Evolutionary conservation across 2,113 vertebrate genomes (phyloP).

Genomic region (Epinephelus cyanopodus): DNA sequence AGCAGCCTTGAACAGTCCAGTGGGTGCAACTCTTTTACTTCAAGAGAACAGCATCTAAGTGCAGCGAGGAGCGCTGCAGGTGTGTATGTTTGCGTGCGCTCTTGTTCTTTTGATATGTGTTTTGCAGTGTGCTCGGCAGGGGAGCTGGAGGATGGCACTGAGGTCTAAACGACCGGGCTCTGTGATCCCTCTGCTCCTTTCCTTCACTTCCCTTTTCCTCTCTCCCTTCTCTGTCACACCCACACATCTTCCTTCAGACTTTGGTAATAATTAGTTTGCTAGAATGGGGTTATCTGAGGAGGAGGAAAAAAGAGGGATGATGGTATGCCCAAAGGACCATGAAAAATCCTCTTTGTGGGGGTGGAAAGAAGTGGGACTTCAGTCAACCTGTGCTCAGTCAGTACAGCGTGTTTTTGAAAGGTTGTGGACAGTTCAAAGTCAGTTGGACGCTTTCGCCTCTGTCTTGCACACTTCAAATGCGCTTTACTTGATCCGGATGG

Average conservation of each 20-base stretch:
- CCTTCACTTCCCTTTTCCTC: constrained; percentile 17
- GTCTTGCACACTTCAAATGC: constrained; percentile 44
- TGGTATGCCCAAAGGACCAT: constrained; percentile 58
- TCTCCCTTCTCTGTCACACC: constrained; percentile 44
- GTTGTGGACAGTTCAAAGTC: constrained; percentile 64
- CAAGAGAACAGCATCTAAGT: constrained; percentile 51
- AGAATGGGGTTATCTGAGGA: constrained; percentile 64
- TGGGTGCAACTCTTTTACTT: constrained; percentile 52
- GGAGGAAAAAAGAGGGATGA: constrained; percentile 44
- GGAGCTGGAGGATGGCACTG: constrained; percentile 41
- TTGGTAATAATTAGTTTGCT: constrained; percentile 74
- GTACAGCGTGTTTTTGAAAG: constrained; percentile 50
- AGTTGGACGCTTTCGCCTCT: constrained; percentile 29
- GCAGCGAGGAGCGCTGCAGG: constrained; percentile 36
- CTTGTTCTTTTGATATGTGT: constrained; percentile 67
- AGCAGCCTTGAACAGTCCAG: constrained; percentile 60
- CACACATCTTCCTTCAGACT: constrained; percentile 58
- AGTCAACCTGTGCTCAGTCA: constrained; percentile 58
- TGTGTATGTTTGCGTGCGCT: constrained; percentile 37
- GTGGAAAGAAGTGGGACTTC: constrained; percentile 57
- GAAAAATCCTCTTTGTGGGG: constrained; percentile 64
- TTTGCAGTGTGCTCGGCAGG: constrained; percentile 58
- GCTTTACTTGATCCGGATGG: constrained; percentile 33
- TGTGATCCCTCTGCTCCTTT: constrained; percentile 59
- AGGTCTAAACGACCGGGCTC: constrained; percentile 62